Percentiles rank a stretch among this genome's conserved stretches.
Conservation (phyloP, 2,797 vertebrate genomes). For the Clamator glandarius region DNA sequence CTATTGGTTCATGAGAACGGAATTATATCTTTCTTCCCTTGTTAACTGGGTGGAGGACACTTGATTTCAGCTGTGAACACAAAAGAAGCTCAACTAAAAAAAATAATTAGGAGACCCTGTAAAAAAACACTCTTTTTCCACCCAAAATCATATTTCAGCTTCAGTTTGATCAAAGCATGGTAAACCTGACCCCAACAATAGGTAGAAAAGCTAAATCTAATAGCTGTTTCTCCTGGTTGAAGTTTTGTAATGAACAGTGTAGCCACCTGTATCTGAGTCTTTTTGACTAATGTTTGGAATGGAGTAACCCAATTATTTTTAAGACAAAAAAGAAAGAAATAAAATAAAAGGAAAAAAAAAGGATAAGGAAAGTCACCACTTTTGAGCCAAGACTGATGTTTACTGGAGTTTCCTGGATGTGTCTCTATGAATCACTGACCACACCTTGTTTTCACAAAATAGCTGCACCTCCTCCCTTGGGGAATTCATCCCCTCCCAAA, state of each 20-base stretch:
- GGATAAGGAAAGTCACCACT: background rate
- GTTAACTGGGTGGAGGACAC: slow-evolving; percentile 38
- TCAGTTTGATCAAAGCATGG: background rate
- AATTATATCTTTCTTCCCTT: slow-evolving; percentile 36
- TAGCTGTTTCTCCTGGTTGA: background rate
- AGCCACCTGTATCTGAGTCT: background rate
- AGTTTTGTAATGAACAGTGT: slow-evolving; percentile 13
- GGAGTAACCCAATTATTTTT: background rate
- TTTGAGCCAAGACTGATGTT: slow-evolving; percentile 3
- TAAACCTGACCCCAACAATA: background rate
- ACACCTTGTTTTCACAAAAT: slow-evolving; percentile 63
- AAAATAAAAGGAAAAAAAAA: background rate
- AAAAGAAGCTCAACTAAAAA: background rate
- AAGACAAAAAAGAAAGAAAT: too few relatives aligned
- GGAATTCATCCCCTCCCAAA: slow-evolving; percentile 52
- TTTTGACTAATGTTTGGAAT: slow-evolving; percentile 4
- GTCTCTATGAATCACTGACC: slow-evolving; percentile 62
- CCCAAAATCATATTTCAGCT: background rate
- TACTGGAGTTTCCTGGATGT: slow-evolving; percentile 57
- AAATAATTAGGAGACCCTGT: background rate
- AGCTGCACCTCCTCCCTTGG: slow-evolving; percentile 37
- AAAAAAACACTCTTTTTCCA: background rate
- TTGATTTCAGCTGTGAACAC: slow-evolving; percentile 21
- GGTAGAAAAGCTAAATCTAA: slow-evolving; percentile 8
- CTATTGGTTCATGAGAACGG: background rate